Evolutionary conservation across 2,797 vertebrate species (phyloP), one percentile per base, ranked within the genome.

Genomic region (Ctenopoma kingsleyae): DNA sequence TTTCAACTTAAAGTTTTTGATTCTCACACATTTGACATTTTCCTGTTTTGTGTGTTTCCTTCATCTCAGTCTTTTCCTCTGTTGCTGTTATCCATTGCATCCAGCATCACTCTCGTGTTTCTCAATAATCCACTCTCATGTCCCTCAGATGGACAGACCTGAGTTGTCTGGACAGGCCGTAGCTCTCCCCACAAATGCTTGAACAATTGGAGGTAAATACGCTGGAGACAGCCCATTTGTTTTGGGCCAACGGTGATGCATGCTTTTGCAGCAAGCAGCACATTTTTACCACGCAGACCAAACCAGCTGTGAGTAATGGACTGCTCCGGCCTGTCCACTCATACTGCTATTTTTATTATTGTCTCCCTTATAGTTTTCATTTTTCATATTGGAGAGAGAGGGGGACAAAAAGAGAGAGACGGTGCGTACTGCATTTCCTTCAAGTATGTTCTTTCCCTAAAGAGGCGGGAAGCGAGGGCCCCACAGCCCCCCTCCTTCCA

Each of bases 131-230:
- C 71, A 8, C 74, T 81, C 79, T 73, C 68, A 36, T 62, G 78
- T 87, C 80, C 77, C 85, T 85, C 76, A 80, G 88, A 87, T 41
- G 85, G 88, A 92, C 89, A 80, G 86, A 80, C 71, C 80, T 87
- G 90, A 90, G 83, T 80, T 67, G 72, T 87, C 71, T 74, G 91
- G 86, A 91, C 87, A 90, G 87, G 88, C 85, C 78, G 71, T 69
- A 84, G 80, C 87, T 92, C 90, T 91, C 88, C 80, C 85, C 83
- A 84, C 90, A 91, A 93, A 93, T 79, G 90, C 89, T 94, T 94
- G 93, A 95, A 95, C 95, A 94, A 94, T 95, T 93, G 93, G 91
- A 95, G 93, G 94, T 94, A 95, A 94, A 95, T 92, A 94, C 83
- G 50, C 79, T 74, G 88, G 90, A 93, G 93, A 95, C 89, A 95